Percentiles rank a stretch among this genome's conserved stretches.
phyloP scores from a whole-genome alignment of 2,113 vertebrate species.

The Sturnira hondurensis region DNA sequence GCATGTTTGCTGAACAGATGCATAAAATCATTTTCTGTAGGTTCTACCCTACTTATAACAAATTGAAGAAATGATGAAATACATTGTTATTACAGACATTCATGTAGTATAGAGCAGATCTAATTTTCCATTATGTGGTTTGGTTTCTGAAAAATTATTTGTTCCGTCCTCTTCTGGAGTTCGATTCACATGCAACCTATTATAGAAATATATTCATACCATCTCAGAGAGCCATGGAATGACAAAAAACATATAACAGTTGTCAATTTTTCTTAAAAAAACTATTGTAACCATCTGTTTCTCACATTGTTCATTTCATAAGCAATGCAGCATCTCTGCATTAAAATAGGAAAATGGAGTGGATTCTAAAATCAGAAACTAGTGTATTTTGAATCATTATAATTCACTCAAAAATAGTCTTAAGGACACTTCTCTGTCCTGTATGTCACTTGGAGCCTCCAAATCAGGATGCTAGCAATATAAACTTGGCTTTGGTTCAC shows the following conservation, averaged over 20 bases:
- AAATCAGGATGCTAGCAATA: not conserved
- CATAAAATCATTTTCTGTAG: not conserved
- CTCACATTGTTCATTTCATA: slow-evolving; percentile 18
- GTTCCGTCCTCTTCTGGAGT: not conserved
- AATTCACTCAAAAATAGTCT: not conserved
- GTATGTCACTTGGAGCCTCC: not conserved
- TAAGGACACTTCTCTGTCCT: not conserved
- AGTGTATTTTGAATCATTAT: slow-evolving; percentile 8
- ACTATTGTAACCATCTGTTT: slow-evolving; percentile 25
- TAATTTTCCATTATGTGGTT: slow-evolving; percentile 31
- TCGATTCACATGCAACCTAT: not conserved
- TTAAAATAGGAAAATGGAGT: slow-evolving; percentile 46
- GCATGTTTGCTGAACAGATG: not conserved
- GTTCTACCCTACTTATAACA: not conserved
- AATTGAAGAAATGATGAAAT: slow-evolving; percentile 37
- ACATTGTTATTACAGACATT: not conserved
- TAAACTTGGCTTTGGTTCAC: not conserved
- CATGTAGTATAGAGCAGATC: not conserved
- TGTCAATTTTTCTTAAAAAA: slow-evolving; percentile 29
- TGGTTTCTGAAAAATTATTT: slow-evolving; percentile 37
- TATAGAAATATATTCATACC: slow-evolving; percentile 49
- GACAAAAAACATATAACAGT: slow-evolving; percentile 2
- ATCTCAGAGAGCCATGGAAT: not conserved
- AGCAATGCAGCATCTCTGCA: not conserved
- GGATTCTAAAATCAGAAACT: slow-evolving; percentile 7